Conservation (phyloP, 2,797 vertebrate species). For the Morus bassanus region DNA sequence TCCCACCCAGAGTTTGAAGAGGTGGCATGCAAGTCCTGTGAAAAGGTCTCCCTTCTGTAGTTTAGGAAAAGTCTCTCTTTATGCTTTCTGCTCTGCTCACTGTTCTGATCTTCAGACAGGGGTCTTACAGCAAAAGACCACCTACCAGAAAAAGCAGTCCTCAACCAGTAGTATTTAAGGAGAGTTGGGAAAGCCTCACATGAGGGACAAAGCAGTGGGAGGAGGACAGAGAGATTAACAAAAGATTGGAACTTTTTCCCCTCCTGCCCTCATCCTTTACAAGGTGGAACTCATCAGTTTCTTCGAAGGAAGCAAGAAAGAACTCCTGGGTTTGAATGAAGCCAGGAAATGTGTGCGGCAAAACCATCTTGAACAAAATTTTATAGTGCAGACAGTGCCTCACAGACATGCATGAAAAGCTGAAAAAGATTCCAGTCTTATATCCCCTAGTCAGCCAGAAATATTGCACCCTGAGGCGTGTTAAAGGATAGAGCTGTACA, state of each 20-base stretch:
- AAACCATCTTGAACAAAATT: background rate
- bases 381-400: background rate
- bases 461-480: background rate
- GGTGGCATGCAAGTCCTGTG: accelerated
- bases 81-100: background rate
- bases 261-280: background rate
- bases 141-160: background rate
- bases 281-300: background rate
- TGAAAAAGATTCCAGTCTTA: background rate
- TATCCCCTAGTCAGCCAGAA: background rate
- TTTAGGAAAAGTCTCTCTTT: background rate
- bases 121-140: background rate
- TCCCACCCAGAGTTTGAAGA: background rate
- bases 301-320: background rate
- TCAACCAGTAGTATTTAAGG: background rate
- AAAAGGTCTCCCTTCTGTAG: background rate
- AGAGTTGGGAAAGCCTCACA: accelerated
- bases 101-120: background rate
- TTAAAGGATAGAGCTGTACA: background rate
- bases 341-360: background rate
- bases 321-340: background rate
- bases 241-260: background rate
- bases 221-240: background rate
- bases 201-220: background rate
- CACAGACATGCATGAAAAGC: background rate